These are phyloP conservation scores for Nomada flava DNA, from an alignment of 2,888 invertebrate species.

Conservation along the genomic window DNA sequence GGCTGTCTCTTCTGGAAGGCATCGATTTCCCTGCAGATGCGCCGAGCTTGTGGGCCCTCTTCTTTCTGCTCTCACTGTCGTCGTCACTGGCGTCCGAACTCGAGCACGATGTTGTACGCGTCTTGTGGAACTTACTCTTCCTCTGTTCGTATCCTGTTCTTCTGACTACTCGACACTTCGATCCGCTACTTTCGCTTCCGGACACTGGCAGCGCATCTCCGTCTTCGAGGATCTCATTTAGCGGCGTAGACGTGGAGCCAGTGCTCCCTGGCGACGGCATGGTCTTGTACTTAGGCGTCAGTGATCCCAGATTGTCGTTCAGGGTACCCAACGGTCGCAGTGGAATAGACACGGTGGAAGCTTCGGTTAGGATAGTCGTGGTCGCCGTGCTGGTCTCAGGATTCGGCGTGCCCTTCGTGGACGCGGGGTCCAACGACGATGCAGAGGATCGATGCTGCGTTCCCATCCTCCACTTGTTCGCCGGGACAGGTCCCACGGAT, in stretches of 20 bases:
- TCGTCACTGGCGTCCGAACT: constrained; percentile 97
- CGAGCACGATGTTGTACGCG: constrained; percentile 94
- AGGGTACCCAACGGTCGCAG: constrained; percentile 81
- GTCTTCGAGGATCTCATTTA: constrained; percentile 90
- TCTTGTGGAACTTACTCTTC: constrained; percentile 89
- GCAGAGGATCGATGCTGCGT: constrained; percentile 76
- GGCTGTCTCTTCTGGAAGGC: constrained; percentile 89
- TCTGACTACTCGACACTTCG: constrained; percentile 75
- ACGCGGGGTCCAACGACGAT: constrained; percentile 68
- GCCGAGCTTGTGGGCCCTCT: constrained; percentile 90
- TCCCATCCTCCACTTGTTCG: constrained; percentile 81
- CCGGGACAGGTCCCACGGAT: constrained; percentile 73
- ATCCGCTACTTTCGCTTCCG: constrained; percentile 58
- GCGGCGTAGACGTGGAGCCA: constrained; percentile 78
- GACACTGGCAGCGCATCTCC: constrained; percentile 81
- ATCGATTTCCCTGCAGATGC: constrained; percentile 87
- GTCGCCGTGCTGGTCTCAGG: constrained; percentile 60
- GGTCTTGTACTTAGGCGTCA: constrained; percentile 85
- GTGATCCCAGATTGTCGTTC: constrained; percentile 74
- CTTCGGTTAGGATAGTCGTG: constrained; percentile 85
- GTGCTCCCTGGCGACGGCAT: constrained; percentile 86
- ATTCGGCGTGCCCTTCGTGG: constrained; percentile 39
- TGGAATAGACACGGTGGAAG: constrained; percentile 86
- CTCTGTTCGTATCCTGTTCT: constrained; percentile 86
- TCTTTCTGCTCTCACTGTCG: constrained; percentile 93